Conservation (phyloP, 2,888 invertebrate species). For the Tinea pellionella region DNA sequence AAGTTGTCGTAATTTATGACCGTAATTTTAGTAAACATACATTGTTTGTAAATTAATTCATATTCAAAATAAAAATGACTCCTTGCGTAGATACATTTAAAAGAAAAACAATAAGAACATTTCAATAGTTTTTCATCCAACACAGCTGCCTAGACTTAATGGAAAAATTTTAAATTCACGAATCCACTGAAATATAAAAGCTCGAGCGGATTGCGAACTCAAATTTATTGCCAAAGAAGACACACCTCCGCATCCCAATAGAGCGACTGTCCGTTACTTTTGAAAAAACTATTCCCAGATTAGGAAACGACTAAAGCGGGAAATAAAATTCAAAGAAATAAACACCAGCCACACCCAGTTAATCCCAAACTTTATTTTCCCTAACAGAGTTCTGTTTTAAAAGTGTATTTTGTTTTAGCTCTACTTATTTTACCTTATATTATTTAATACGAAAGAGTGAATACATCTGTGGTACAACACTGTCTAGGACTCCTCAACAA, state of each 20-base stretch:
- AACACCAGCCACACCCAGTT: background rate
- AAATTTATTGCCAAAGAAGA: constrained; percentile 28
- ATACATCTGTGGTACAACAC: too few species aligned
- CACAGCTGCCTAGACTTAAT: background rate
- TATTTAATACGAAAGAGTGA: too few species aligned
- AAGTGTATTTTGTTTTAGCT: background rate
- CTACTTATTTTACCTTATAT: too few species aligned
- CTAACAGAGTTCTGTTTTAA: background rate
- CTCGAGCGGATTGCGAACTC: background rate
- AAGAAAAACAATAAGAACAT: too few species aligned
- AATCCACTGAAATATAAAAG: constrained; percentile 6
- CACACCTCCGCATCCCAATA: constrained; percentile 19
- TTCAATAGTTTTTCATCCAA: background rate
- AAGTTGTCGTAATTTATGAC: too few species aligned
- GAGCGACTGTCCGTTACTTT: background rate
- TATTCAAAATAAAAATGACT: too few species aligned
- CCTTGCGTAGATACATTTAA: too few species aligned
- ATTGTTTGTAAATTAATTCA: too few species aligned
- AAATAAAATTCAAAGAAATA: constrained; percentile 2
- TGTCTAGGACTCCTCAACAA: too few species aligned
- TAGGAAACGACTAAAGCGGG: constrained; percentile 9
- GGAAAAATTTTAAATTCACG: constrained; percentile 7
- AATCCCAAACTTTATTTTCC: constrained; percentile 4
- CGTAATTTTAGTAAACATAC: too few species aligned
- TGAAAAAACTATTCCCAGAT: constrained; percentile 14